phyloP scores from a whole-genome alignment of 2,797 vertebrate genomes.

The Poliocrania exsul region DNA sequence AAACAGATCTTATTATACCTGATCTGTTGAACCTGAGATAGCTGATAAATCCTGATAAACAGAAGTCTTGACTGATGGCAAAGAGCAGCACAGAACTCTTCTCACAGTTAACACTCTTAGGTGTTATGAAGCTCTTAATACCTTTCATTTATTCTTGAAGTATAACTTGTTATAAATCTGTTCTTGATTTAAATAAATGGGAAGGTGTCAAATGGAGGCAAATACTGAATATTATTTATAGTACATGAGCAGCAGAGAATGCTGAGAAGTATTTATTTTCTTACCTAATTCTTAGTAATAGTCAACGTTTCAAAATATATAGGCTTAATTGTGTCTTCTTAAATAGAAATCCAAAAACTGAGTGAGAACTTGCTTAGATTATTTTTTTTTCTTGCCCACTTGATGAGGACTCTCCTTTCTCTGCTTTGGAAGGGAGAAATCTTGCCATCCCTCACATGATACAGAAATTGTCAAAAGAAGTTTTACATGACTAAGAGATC shows the following conservation, averaged over 20 bases:
- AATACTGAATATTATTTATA: background rate
- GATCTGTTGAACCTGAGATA: slow-evolving; percentile 49
- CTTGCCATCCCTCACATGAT: background rate
- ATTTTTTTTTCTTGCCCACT: background rate
- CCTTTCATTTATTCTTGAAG: background rate
- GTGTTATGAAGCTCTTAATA: slow-evolving; percentile 11
- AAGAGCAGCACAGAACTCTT: slow-evolving; percentile 47
- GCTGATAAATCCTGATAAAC: slow-evolving; percentile 55
- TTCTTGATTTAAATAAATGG: slow-evolving; percentile 4
- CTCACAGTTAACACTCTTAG: slow-evolving; percentile 23
- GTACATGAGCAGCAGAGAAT: background rate
- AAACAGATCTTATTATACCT: slow-evolving; percentile 42
- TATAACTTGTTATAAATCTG: background rate
- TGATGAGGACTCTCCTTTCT: background rate
- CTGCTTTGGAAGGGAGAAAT: background rate
- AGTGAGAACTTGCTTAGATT: background rate
- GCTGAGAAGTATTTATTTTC: background rate
- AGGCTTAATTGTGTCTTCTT: background rate
- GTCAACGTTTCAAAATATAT: background rate
- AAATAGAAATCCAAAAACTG: background rate
- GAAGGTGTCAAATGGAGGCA: background rate
- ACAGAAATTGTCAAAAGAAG: background rate
- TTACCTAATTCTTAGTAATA: background rate
- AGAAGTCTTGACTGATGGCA: slow-evolving; percentile 28
- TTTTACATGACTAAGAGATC: background rate